phyloP scores from a whole-genome alignment of 1,140 invertebrate species.

The Cydia amplana region DNA sequence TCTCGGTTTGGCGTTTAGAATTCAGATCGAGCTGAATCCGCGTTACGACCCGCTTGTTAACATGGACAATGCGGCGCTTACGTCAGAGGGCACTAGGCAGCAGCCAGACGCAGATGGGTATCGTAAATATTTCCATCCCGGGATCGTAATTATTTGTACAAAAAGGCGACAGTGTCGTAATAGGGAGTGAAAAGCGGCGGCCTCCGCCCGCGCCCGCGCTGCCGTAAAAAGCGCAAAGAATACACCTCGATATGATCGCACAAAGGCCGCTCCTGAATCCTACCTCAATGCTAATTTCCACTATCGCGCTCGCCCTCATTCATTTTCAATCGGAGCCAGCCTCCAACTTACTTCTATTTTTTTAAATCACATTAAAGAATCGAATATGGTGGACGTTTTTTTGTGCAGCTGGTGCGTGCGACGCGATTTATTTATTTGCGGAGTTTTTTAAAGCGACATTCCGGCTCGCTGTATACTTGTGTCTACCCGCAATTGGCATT shows the following conservation, averaged over 20 bases:
- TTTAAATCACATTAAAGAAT: constrained; percentile 79
- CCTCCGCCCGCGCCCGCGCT: constrained; percentile 51
- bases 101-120: constrained; percentile 43
- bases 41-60: constrained; percentile 38
- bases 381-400: constrained; percentile 77
- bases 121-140: constrained; percentile 47
- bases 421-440: constrained; percentile 79
- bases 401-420: constrained; percentile 70
- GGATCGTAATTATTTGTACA: constrained; percentile 70
- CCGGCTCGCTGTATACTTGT: constrained; percentile 77
- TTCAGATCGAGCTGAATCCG: constrained; percentile 30
- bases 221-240: constrained; percentile 78
- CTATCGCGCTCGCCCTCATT: constrained; percentile 79
- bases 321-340: constrained; percentile 78
- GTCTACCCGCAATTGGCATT: constrained; percentile 78
- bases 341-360: constrained; percentile 75
- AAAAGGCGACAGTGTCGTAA: constrained; percentile 71
- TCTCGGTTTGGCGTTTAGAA: constrained; percentile 39
- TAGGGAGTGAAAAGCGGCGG: constrained; percentile 65
- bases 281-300: constrained; percentile 79
- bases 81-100: constrained; percentile 31
- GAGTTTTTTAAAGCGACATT: constrained; percentile 78
- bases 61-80: constrained; percentile 33
- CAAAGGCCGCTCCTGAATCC: constrained; percentile 77
- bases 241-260: constrained; percentile 80